Evolutionary conservation across 2,797 vertebrate species (phyloP), one percentile per base, ranked within the genome.

Genomic region (Leuciscus waleckii): DNA sequence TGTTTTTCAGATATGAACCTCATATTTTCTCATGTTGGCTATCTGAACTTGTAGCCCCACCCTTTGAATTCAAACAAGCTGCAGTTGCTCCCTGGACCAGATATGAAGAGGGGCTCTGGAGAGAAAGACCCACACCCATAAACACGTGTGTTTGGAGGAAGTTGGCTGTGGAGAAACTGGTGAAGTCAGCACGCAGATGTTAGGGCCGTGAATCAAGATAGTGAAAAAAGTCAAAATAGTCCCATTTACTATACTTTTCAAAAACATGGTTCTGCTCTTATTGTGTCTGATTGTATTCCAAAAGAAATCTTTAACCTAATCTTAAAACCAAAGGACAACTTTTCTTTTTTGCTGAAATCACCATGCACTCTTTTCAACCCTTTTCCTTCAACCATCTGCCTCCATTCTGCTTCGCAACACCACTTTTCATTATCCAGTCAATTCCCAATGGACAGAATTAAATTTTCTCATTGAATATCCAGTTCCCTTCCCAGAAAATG

Each of bases 21-120:
- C 19, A 21, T 61, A 29, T 70, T 77, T 93, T 19, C 32, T 92
- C 86, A 49, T 71, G 89, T 86, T 84, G 79, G 88, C 84, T 82
- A 87, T 85, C 58, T 75, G 61, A 13, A 56, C 84, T 90, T 93
- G 92, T 90, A 89, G 32, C 92, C 92, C 91, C 92, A 17, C 93
- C 93, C 83, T 87, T 86, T 29, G 76, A 81, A 89, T 90, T 88
- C 76, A 82, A 92, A 93, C 89, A 88, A 81, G 74, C 88, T 90
- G 88, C 91, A 92, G 91, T 92, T 93, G 91, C 71, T 87, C 35
- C 26, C 51, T 70, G 54, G 73, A 79, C 23, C 54, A 84, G 76
- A 68, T 73, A 80, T 32, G 77, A 73, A 49, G 74, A 37, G 61
- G 61, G 76, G 51, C 76, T 73, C 76, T 14, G 73, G 75, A 79